phyloP scores from a whole-genome alignment of 1,140 invertebrate genomes.

The Pararge aegeria region DNA sequence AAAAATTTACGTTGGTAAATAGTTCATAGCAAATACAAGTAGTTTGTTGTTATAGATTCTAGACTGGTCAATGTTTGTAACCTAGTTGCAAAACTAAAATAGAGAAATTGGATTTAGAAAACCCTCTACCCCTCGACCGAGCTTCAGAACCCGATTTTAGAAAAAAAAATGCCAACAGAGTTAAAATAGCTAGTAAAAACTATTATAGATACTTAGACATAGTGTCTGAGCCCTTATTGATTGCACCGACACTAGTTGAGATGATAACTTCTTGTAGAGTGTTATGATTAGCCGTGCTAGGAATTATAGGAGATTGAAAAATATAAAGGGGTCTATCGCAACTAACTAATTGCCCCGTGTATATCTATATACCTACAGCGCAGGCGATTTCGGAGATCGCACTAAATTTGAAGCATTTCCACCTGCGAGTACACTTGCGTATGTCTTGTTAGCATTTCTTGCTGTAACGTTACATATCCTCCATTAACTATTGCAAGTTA shows the following conservation, averaged over 20 bases:
- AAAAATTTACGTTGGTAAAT: not conserved
- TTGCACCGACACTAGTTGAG: constrained; percentile 17
- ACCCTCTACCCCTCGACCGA: constrained; percentile 45
- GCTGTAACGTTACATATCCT: too few relatives aligned
- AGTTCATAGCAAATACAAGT: constrained; percentile 29
- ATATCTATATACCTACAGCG: too few relatives aligned
- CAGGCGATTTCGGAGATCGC: too few relatives aligned
- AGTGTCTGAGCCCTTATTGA: constrained; percentile 20
- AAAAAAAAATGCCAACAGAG: constrained; percentile 43
- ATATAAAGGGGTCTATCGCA: too few relatives aligned
- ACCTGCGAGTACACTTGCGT: too few relatives aligned
- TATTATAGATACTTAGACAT: constrained; percentile 30
- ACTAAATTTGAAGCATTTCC: too few relatives aligned
- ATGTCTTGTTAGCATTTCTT: too few relatives aligned
- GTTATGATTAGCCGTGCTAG: not conserved
- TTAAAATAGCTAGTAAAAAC: constrained; percentile 35
- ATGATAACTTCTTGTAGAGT: not conserved
- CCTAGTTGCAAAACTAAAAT: constrained; percentile 44
- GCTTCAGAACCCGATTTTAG: constrained; percentile 62
- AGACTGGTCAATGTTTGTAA: constrained; percentile 50
- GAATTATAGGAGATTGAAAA: too few relatives aligned
- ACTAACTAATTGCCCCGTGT: too few relatives aligned
- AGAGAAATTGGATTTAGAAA: constrained; percentile 13
- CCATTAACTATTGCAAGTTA: too few relatives aligned
- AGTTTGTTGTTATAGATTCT: constrained; percentile 65